Evolutionary conservation across 2,797 vertebrate species (phyloP).

Genomic region (Chromis chromis): DNA sequence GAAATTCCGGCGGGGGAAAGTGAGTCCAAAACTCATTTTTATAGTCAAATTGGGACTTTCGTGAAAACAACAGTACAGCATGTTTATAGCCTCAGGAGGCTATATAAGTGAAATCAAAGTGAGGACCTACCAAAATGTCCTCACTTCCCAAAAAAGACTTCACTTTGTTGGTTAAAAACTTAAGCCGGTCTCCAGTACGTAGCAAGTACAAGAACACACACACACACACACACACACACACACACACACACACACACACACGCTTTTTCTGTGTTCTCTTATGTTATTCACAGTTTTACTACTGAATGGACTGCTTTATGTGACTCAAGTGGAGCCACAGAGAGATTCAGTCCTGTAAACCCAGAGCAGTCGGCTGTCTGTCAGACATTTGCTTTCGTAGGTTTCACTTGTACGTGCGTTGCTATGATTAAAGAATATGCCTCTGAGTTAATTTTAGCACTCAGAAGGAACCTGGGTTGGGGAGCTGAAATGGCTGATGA

Average conservation of each 20-base stretch:
- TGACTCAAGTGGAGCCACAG: constrained; percentile 55
- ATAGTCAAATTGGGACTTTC: too few species aligned
- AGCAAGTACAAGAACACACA: too few species aligned
- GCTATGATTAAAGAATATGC: constrained; percentile 21
- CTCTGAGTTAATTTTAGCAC: constrained; percentile 24
- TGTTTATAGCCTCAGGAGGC: too few species aligned
- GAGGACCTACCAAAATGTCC: too few species aligned
- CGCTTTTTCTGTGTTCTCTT: constrained; percentile 55
- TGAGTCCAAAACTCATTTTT: too few species aligned
- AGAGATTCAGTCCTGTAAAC: constrained; percentile 51
- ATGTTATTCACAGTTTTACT: constrained; percentile 72
- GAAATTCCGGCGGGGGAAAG: too few species aligned
- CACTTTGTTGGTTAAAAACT: too few species aligned
- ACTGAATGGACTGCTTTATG: constrained; percentile 80
- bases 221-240: too few species aligned
- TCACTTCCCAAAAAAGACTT: too few species aligned
- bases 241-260: constrained; percentile 20
- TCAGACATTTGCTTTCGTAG: constrained; percentile 48
- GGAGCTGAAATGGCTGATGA: constrained; percentile 8
- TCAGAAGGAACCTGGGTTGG: not conserved
- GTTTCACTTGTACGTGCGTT: constrained; percentile 51
- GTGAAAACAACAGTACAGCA: too few species aligned
- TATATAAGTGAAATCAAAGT: too few species aligned
- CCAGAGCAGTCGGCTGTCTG: constrained; percentile 33
- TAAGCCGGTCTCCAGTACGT: too few species aligned